Percentiles rank a stretch among this genome's conserved stretches.
Conservation (phyloP, 1,140 invertebrate species). For the Drosophila elegans region DNA sequence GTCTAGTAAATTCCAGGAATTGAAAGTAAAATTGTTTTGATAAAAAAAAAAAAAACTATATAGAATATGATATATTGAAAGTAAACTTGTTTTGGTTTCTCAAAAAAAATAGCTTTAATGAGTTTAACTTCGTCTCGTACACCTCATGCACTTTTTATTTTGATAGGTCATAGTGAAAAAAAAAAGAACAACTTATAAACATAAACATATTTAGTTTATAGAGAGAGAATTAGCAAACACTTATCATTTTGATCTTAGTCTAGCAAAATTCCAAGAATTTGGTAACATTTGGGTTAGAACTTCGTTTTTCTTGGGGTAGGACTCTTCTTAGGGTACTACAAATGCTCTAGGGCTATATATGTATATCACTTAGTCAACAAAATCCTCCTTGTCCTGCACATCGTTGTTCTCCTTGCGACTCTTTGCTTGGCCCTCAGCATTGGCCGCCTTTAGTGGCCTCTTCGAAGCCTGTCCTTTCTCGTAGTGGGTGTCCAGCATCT, state of each 20-base stretch:
- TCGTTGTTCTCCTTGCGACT: slow-evolving; percentile 51
- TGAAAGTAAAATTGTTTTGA: no score
- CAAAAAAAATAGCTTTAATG: slow-evolving; percentile 3
- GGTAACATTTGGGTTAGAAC: not conserved
- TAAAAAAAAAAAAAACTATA: no score
- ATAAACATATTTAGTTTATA: no score
- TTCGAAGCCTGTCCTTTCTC: slow-evolving; percentile 64
- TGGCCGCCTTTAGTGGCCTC: slow-evolving; percentile 41
- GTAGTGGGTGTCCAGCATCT: slow-evolving; percentile 67
- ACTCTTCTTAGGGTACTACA: not conserved
- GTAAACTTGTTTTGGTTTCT: slow-evolving; percentile 1
- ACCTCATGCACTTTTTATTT: no score
- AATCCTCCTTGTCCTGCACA: slow-evolving; percentile 18
- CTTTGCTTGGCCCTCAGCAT: slow-evolving; percentile 33
- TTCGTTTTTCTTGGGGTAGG: not conserved
- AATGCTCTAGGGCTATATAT: slow-evolving; percentile 27
- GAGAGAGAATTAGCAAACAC: no score
- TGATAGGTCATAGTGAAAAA: no score
- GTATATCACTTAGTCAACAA: slow-evolving; percentile 35
- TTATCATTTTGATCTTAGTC: not conserved
- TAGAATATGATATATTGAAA: no score
- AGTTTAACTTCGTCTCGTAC: no score
- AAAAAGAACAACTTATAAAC: slow-evolving; percentile 11
- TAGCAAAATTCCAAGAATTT: slow-evolving; percentile 6
- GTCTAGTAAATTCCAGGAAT: no score